A percentile compares a stretch with the other conserved stretches of the same genome.
These are phyloP conservation scores for Noctilio leporinus DNA, from an alignment of 2,113 vertebrate genomes.

Conservation along the genomic window DNA sequence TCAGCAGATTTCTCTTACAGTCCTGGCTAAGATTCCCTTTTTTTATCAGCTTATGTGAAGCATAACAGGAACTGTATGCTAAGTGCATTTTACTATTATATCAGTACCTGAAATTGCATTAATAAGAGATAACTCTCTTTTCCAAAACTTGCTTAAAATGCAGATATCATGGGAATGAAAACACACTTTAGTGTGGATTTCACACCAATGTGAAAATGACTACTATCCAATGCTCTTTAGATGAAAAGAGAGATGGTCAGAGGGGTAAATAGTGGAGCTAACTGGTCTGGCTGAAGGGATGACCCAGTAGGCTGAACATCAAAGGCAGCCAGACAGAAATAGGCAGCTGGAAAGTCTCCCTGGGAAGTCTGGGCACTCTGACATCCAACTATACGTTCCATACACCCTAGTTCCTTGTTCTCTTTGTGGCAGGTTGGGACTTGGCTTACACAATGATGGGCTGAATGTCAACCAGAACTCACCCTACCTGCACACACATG, in stretches of 20 bases:
- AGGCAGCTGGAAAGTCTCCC: background rate
- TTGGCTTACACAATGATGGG: background rate
- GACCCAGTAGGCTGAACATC: background rate
- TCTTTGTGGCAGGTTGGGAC: background rate
- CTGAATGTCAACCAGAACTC: background rate
- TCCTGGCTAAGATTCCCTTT: background rate
- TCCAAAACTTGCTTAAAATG: background rate
- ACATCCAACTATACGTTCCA: background rate
- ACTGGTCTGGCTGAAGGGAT: background rate
- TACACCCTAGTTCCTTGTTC: background rate
- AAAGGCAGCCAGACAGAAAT: background rate
- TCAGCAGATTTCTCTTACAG: background rate
- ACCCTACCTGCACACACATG: accelerated
- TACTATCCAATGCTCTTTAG: accelerated
- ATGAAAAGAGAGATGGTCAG: background rate
- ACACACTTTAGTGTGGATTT: background rate
- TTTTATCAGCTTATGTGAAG: background rate
- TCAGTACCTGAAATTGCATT: background rate
- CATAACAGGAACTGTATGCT: background rate
- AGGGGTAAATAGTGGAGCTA: background rate
- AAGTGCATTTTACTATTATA: background rate
- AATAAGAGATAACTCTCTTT: no score
- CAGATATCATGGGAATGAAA: background rate
- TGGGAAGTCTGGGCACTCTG: background rate
- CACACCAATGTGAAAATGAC: background rate